Base-by-base conservation (phyloP, 2,888 invertebrate species). In the Sericinus montela region DNA sequence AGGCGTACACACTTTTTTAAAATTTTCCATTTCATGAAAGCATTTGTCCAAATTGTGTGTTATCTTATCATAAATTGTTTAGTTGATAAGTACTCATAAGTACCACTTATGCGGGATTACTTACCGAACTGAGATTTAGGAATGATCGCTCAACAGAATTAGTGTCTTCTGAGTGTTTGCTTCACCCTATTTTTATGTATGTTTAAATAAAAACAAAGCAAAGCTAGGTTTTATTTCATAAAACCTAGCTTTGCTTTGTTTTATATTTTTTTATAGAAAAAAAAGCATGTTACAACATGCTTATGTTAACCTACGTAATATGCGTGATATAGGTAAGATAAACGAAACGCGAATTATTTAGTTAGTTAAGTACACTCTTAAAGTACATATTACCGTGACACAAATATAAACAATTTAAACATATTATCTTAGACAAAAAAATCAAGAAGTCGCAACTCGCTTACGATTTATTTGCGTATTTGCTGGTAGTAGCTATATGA, bases 121-220 rank as follows among this genome's bases (percentile, higher is more conserved):
- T 45, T 50, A 54, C 40, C 53, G 46, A 44, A 59, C 63, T 49
- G 62, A 69, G 78, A 76, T 78, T 77, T 69, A 45, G 57, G 52
- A 53, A 56, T 51, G 55, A 54, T 52, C 51, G 55, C 56, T 57
- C 54, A 61, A 56, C n/a, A 63, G 58, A 59, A 57, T 46, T 51
- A 57, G 55, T 57, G 56, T 58, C 35, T 48, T 55, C 41, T 39
- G 51, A n/a, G n/a, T n/a, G n/a, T n/a, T n/a, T n/a, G n/a, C n/a
- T n/a, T n/a, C n/a, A n/a, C n/a, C n/a, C n/a, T n/a, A n/a, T n/a
- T n/a, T n/a, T n/a, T n/a, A n/a, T n/a, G n/a, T n/a, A n/a, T n/a
- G n/a, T n/a, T n/a, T n/a, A n/a, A n/a, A n/a, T n/a, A n/a, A n/a
- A n/a, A n/a, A n/a, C n/a, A n/a, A n/a, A n/a, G n/a, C n/a, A n/a